Evolutionary conservation across 2,797 vertebrate genomes (phyloP).

Genomic region (Sebastes iracundus): DNA sequence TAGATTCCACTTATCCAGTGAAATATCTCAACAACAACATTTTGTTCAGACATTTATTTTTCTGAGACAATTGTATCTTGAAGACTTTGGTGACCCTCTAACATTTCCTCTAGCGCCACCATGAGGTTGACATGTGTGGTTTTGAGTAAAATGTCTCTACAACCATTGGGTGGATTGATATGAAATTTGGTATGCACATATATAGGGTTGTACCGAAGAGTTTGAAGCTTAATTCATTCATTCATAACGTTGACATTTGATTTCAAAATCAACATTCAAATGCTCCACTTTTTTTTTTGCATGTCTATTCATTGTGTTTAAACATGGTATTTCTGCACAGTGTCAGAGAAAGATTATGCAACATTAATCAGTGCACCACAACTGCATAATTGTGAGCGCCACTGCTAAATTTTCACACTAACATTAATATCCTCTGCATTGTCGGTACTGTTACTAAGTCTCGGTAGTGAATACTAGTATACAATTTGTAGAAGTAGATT

Average conservation of each 20-base stretch:
- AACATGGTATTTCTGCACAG: neutral
- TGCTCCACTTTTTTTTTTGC: neutral
- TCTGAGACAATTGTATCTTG: neutral
- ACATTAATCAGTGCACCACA: no score
- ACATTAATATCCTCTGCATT: no score
- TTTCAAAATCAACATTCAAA: neutral
- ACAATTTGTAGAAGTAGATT: no score
- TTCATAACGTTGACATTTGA: neutral
- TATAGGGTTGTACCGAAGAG: neutral
- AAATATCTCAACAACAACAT: neutral
- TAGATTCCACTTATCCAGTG: neutral
- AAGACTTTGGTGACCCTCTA: neutral
- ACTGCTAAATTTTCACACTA: no score
- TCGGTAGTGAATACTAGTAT: no score
- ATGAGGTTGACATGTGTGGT: neutral
- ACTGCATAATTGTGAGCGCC: fast-evolving
- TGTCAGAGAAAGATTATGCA: neutral
- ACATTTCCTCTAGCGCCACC: neutral
- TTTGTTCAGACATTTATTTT: neutral
- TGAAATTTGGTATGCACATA: neutral
- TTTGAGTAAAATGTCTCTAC: neutral
- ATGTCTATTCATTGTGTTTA: neutral
- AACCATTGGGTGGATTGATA: neutral
- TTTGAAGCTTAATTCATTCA: neutral
- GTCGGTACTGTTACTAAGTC: no score